Percentiles rank a stretch among this genome's conserved stretches.
phyloP scores from a whole-genome alignment of 1,140 invertebrate species.

The Heliconius eleuchia region DNA sequence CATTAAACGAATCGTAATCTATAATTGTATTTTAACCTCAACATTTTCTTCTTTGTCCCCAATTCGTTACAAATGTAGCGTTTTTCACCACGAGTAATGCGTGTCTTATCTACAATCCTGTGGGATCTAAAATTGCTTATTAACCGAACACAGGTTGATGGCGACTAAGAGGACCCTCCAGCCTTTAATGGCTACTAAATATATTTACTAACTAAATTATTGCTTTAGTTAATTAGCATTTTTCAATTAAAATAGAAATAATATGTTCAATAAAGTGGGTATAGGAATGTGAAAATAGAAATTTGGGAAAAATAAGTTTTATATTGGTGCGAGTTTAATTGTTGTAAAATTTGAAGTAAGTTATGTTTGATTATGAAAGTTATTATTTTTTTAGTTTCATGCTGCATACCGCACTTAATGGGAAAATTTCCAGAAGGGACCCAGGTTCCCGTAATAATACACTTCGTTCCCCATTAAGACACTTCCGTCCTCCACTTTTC shows the following conservation, averaged over 20 bases:
- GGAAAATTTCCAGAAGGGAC: too few relatives aligned
- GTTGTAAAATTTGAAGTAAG: too few relatives aligned
- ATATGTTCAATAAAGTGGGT: not conserved
- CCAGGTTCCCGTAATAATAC: too few relatives aligned
- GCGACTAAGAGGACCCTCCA: conserved; percentile 31
- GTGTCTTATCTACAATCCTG: conserved; percentile 48
- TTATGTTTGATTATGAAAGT: too few relatives aligned
- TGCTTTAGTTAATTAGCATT: not conserved
- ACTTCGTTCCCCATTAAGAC: too few relatives aligned
- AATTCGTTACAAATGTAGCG: conserved; percentile 14
- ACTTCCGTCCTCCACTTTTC: too few relatives aligned
- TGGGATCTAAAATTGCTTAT: conserved; percentile 50
- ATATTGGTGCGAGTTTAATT: too few relatives aligned
- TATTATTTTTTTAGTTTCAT: too few relatives aligned
- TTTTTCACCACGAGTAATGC: conserved; percentile 32
- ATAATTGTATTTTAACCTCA: not conserved
- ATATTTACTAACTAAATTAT: conserved; percentile 31
- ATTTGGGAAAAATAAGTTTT: too few relatives aligned
- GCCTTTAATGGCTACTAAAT: conserved; percentile 37
- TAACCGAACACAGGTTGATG: conserved; percentile 41
- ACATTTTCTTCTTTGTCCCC: not conserved
- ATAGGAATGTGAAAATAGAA: too few relatives aligned
- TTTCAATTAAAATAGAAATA: not conserved
- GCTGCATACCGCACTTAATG: too few relatives aligned
- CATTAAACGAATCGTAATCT: not conserved